Evolutionary conservation across 2,113 vertebrate genomes (phyloP), one percentile per base, ranked within the genome.

Genomic region (Ophthalmolycus amberensis): DNA sequence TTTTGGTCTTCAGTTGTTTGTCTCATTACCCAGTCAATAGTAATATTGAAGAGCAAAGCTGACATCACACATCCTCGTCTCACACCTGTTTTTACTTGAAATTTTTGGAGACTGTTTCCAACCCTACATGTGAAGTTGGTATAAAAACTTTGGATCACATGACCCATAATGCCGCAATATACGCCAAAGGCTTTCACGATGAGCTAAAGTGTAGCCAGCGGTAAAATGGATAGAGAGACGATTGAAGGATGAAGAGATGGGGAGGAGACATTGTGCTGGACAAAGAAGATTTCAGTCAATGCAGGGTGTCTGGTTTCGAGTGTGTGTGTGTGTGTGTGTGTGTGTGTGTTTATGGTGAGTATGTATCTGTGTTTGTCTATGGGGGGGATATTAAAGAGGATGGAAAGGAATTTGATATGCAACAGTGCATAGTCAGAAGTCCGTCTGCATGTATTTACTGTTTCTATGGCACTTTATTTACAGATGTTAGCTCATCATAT

Each of bases 211-310:
- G 16, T 63, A 65, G 72, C 29, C 60, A 37, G 63, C 58, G 38
- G 78, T 84, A 71, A 80, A 85, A 85, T 80, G 74, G 66, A 46
- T 38, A 58, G 71, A 65, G 62, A 75, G 37, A 58, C 29, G 69
- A 62, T 29, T 80, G 73, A 80, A 58, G 60, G 71, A 81, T 76
- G 15, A 70, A 80, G 65, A 79, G 70, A 71, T 69, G 50, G 62
- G 76, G 85, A 79, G 70, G 86, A 68, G 48, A 64, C 48, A 58
- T 91, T 86, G 79, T 86, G 62, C 63, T 63, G 65, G 68, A 94
- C 92, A 94, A 94, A 94, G 91, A 83, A 64, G 80, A 90, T 92
- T 88, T 93, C 86, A 90, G 91, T 94, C 87, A 86, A 75, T 83
- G 80, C 71, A 77, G 22, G 80, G 92, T 90, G 85, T 94, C 91